Evolutionary conservation across 2,797 vertebrate genomes (phyloP).

Genomic region (Geotrypetes seraphini): DNA sequence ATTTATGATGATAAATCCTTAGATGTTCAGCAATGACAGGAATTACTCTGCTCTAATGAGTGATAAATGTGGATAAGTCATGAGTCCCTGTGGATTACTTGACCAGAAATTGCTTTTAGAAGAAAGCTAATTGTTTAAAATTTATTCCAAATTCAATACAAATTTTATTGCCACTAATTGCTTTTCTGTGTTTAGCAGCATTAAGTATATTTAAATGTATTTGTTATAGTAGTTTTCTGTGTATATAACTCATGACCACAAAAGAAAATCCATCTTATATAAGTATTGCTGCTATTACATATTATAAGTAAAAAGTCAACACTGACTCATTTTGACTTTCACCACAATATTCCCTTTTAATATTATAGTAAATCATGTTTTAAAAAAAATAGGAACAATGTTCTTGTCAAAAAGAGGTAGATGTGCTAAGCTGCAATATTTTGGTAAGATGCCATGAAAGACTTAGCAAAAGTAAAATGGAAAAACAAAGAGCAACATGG

Average conservation of each 20-base stretch:
- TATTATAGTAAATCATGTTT: constrained; percentile 12
- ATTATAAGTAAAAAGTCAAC: constrained; percentile 16
- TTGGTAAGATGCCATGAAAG: too few relatives aligned
- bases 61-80: constrained; percentile 65
- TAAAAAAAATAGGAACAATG: constrained; percentile 14
- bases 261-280: constrained; percentile 5
- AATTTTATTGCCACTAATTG: constrained; percentile 63
- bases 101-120: constrained; percentile 64
- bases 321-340: constrained; percentile 28
- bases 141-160: constrained; percentile 74
- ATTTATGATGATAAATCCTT: constrained; percentile 67
- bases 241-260: constrained; percentile 10
- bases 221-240: constrained; percentile 30
- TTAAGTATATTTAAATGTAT: constrained; percentile 47
- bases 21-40: constrained; percentile 63
- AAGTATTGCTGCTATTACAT: constrained; percentile 27
- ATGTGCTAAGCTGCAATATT: too few relatives aligned
- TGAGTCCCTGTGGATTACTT: constrained; percentile 58
- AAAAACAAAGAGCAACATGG: too few relatives aligned
- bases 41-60: constrained; percentile 71
- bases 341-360: constrained; percentile 27
- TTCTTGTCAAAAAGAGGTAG: constrained; percentile 14
- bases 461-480: too few relatives aligned
- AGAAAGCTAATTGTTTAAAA: constrained; percentile 67
- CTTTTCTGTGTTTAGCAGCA: constrained; percentile 50